Evolutionary conservation across 2,797 vertebrate species (phyloP), one percentile per base, ranked within the genome.

Genomic region (Pangasius larnaudii): DNA sequence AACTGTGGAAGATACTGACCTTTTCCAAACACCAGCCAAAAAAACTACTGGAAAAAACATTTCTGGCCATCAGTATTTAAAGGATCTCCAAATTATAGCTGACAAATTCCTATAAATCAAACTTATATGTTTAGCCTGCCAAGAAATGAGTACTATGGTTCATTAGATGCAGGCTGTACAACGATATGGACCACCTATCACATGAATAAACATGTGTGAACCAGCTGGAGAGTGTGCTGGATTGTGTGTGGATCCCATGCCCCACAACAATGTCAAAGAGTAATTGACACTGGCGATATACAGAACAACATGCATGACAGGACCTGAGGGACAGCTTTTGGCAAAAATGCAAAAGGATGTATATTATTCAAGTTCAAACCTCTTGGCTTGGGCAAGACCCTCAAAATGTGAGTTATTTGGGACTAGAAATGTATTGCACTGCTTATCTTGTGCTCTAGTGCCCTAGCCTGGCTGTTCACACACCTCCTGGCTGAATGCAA

Each of bases 221-320:
- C 85, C 71, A 46, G 9, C 58, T 53, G 63, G 84, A 87, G 18
- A 84, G 59, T 77, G 11, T 51, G 51, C 67, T 85, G 49, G 61
- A 42, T 16, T 59, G 49, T 16, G 19, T 59, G 11, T 6, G 74
- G 84, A 77, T 85, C 69, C 5, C 86, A 59, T 83, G 42, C 51
- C 87, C 39, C 51, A 78, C 22, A 86, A 86, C 61, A 89, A 88
- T 67, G 71, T 89, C 78, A 85, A 89, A 89, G 74, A 85, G 85
- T 58, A 89, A 85, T 58, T 59, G 58, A 88, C 58, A 84, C 30
- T 79, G 46, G 74, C 67, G 69, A 71, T 49, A 71, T 53, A 67
- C 16, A 84, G 53, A 53, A 56, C 59, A 84, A 46, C 27, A 49
- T 86, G 75, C 71, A 33, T 53, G 67, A 67, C 30, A 77, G 69